phyloP scores from a whole-genome alignment of 2,888 invertebrate species.

The Parnassius glacialis region DNA sequence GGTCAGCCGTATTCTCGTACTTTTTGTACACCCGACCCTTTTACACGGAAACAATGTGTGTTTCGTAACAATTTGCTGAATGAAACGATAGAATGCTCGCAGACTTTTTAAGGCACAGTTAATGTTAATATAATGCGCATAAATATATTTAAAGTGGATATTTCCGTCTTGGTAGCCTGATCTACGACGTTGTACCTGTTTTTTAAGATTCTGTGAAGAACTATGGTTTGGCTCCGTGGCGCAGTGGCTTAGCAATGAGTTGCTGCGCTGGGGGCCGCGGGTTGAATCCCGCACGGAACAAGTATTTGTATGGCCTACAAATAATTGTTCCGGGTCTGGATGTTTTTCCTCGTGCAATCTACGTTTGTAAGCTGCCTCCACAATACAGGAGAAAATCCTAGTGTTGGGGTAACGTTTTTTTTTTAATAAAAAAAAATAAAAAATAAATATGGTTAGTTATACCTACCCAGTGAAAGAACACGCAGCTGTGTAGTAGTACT shows the following conservation, averaged over 20 bases:
- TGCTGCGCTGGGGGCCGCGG: too few relatives aligned
- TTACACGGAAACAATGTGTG: constrained; percentile 30
- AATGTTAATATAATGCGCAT: constrained; percentile 32
- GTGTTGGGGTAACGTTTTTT: too few relatives aligned
- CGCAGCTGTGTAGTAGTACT: neutral
- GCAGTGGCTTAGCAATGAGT: too few relatives aligned
- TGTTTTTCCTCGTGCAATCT: too few relatives aligned
- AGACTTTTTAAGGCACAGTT: constrained; percentile 15
- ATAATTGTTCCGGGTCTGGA: too few relatives aligned
- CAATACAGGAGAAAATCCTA: too few relatives aligned
- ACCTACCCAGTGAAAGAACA: neutral
- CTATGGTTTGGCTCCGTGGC: neutral
- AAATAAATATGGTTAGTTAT: too few relatives aligned
- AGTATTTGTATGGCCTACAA: too few relatives aligned
- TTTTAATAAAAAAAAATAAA: too few relatives aligned
- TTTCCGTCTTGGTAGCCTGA: constrained; percentile 8
- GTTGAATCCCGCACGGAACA: too few relatives aligned
- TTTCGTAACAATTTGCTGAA: constrained; percentile 2
- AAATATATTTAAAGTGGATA: constrained; percentile 25
- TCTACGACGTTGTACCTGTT: neutral
- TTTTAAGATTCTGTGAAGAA: constrained; percentile 12
- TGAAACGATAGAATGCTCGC: constrained; percentile 19
- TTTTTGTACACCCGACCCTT: constrained; percentile 40
- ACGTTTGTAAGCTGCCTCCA: too few relatives aligned
- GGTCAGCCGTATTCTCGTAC: constrained; percentile 35